phyloP scores from a whole-genome alignment of 2,113 vertebrate genomes.

The Tetrao urogallus region DNA sequence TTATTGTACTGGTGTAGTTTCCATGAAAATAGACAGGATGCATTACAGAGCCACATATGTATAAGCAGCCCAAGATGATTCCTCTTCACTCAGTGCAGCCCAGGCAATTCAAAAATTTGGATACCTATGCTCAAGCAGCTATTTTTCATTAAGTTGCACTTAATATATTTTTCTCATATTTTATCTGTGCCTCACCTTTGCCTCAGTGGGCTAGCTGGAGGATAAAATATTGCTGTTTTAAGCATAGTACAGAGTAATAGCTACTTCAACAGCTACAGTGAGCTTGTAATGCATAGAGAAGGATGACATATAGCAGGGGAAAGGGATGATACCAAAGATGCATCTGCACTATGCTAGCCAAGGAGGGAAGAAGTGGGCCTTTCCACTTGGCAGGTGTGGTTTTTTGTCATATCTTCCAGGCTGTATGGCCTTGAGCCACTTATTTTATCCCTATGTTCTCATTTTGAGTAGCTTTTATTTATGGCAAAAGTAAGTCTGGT shows the following conservation, averaged over 20 bases:
- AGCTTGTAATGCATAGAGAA: neutral
- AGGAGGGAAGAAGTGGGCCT: neutral
- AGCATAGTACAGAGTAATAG: neutral
- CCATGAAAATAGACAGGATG: no score
- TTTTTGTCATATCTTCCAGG: neutral
- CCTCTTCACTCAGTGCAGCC: no score
- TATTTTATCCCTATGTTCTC: neutral
- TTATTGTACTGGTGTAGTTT: no score
- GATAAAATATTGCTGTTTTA: neutral
- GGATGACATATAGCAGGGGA: rapidly evolving
- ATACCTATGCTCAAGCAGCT: neutral
- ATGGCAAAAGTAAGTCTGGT: neutral
- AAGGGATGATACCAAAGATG: rapidly evolving
- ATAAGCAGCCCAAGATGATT: no score
- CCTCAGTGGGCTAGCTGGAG: neutral
- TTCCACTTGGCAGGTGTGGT: neutral
- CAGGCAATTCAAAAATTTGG: no score
- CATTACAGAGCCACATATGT: no score
- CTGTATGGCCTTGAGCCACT: neutral
- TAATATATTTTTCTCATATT: neutral
- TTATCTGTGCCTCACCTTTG: neutral
- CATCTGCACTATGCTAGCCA: neutral
- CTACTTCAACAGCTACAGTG: neutral
- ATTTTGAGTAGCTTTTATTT: neutral
- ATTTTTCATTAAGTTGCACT: neutral